Evolutionary conservation across 2,113 vertebrate genomes (phyloP).

Genomic region (Craseonycteris thonglongyai): DNA sequence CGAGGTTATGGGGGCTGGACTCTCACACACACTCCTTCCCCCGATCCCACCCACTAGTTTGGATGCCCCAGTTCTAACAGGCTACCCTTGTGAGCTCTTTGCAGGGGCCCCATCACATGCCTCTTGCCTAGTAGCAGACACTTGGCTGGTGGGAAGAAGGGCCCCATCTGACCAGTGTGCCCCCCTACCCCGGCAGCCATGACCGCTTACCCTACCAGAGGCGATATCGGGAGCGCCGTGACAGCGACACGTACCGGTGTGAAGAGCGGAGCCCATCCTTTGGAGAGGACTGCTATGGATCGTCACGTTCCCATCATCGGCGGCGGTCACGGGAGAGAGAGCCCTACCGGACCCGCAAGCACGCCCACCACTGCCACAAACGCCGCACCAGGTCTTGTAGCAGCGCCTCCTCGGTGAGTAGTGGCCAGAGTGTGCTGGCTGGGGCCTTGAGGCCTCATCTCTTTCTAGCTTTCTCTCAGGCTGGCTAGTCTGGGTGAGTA

Average conservation of each 20-base stretch:
- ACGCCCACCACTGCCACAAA: conserved; percentile 77
- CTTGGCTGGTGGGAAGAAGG: neutral
- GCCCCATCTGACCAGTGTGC: neutral
- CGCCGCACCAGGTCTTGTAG: conserved; percentile 85
- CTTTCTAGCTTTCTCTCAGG: conserved; percentile 70
- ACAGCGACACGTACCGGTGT: conserved; percentile 70
- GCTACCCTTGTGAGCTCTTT: neutral
- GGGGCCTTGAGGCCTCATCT: conserved; percentile 58
- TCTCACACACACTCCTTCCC: too few species aligned
- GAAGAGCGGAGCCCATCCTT: conserved; percentile 79
- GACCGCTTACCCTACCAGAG: conserved; percentile 79
- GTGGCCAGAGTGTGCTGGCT: conserved; percentile 69
- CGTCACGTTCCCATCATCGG: conserved; percentile 70
- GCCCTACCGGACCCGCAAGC: conserved; percentile 67
- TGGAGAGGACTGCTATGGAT: conserved; percentile 74
- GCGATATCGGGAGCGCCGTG: conserved; percentile 73
- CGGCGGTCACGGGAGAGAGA: conserved; percentile 76
- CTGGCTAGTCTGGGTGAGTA: conserved; percentile 80
- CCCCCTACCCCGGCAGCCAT: conserved; percentile 60
- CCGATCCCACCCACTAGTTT: too few species aligned
- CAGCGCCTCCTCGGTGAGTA: conserved; percentile 88
- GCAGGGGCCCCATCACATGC: neutral
- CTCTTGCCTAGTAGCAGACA: neutral
- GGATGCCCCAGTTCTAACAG: neutral
- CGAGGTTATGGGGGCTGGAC: neutral